phyloP scores from a whole-genome alignment of 2,888 invertebrate genomes.

The Ichneumon xanthorius region DNA sequence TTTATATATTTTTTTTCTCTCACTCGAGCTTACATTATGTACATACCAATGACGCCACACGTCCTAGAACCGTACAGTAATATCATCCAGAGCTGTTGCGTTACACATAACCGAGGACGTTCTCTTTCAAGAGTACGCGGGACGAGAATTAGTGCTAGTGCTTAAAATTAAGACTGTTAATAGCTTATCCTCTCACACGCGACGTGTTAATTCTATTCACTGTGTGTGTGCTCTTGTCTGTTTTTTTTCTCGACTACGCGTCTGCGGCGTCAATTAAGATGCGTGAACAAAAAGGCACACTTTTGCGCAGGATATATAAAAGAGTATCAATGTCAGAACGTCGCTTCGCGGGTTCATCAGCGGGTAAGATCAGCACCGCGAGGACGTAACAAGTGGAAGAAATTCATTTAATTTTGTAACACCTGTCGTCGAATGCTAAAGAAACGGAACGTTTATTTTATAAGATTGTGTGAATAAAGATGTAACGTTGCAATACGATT shows the following conservation, averaged over 20 bases:
- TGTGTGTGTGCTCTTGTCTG: not conserved
- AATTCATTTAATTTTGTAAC: slow-evolving; percentile 40
- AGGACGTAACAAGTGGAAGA: slow-evolving; percentile 9
- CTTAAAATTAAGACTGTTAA: slow-evolving; percentile 54
- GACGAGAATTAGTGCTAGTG: slow-evolving; percentile 30
- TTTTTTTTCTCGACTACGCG: slow-evolving; percentile 5
- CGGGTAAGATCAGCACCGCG: slow-evolving; percentile 26
- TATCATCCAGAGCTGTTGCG: slow-evolving; percentile 34
- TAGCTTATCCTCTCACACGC: slow-evolving; percentile 30
- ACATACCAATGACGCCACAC: slow-evolving; percentile 60
- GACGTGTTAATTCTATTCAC: slow-evolving; percentile 42
- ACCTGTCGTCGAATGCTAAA: not conserved
- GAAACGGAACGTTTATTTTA: slow-evolving; percentile 30
- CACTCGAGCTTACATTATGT: slow-evolving; percentile 50
- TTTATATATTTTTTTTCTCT: slow-evolving; percentile 15
- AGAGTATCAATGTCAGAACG: slow-evolving; percentile 29
- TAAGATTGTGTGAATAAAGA: slow-evolving; percentile 52
- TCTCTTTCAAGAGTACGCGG: slow-evolving; percentile 16
- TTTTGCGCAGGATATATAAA: not conserved
- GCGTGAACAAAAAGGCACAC: slow-evolving; percentile 35
- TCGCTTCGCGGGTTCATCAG: slow-evolving; percentile 50
- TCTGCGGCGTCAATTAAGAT: slow-evolving; percentile 47
- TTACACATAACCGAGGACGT: slow-evolving; percentile 37
- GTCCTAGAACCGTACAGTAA: slow-evolving; percentile 45
- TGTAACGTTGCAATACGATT: slow-evolving; percentile 25